Conservation (phyloP, 2,113 vertebrate genomes). For the Aegithalos caudatus region DNA sequence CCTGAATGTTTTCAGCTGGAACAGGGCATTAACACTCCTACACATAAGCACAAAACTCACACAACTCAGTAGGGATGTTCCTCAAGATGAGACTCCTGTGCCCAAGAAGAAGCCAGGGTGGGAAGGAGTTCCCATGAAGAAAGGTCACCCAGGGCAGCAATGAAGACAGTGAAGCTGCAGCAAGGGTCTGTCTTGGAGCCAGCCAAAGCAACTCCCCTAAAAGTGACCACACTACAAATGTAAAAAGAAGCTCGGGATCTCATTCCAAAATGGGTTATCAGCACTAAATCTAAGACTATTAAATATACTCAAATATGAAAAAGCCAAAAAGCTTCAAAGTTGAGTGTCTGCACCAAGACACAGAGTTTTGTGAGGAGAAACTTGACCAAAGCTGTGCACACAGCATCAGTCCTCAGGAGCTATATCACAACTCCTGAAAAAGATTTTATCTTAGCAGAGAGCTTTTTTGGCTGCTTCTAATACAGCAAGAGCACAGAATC, state of each 20-base stretch:
- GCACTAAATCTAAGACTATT: background rate
- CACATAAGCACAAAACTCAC: background rate
- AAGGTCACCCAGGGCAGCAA: background rate
- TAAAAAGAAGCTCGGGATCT: background rate
- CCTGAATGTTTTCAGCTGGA: background rate
- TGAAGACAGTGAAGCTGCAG: background rate
- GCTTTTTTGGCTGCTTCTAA: background rate
- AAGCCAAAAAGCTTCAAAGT: background rate
- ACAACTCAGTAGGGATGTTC: rapidly evolving
- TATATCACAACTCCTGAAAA: background rate
- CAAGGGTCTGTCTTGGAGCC: background rate
- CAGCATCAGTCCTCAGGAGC: background rate
- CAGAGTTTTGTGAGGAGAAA: background rate
- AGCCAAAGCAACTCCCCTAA: background rate
- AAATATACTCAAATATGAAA: background rate
- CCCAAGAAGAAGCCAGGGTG: background rate
- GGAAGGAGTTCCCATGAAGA: background rate
- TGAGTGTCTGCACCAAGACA: background rate
- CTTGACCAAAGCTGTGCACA: background rate
- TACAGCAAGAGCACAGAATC: background rate
- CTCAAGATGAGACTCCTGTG: background rate
- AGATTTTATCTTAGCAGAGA: background rate
- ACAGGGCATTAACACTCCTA: background rate
- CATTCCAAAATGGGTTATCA: background rate
- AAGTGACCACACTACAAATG: background rate